Evolutionary conservation across 2,888 invertebrate species (phyloP).

Genomic region (Eurytoma californica): DNA sequence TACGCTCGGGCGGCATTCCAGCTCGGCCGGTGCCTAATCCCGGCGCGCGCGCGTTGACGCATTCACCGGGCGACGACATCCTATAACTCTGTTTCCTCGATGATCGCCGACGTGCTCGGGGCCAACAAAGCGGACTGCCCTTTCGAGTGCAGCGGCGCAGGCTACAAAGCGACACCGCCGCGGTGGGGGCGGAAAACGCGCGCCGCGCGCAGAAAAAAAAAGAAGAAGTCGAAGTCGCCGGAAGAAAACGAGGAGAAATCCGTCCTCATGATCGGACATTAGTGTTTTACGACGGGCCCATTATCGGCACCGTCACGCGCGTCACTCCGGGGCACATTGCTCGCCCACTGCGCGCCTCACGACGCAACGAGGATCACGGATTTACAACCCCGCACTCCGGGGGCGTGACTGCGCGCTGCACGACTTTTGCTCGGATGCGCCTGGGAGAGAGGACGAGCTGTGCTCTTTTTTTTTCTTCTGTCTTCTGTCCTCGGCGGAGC

Average conservation of each 20-base stretch:
- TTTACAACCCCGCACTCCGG: conserved; percentile 60
- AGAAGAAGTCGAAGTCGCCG: neutral
- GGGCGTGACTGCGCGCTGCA: conserved; percentile 24
- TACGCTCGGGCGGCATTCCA: neutral
- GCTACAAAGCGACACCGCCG: neutral
- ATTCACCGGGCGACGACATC: neutral
- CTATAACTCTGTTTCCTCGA: conserved; percentile 11
- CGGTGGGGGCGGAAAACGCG: neutral
- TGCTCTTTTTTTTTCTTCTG: neutral
- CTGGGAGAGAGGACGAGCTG: neutral
- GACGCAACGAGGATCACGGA: conserved; percentile 67
- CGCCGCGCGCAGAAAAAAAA: too few relatives aligned
- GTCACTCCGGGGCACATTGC: conserved; percentile 67
- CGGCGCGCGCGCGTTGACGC: conserved; percentile 15
- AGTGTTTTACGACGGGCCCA: conserved; percentile 72
- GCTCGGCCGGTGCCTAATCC: conserved; percentile 17
- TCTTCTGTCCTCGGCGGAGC: neutral
- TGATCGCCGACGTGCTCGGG: conserved; percentile 17
- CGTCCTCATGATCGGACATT: conserved; percentile 72
- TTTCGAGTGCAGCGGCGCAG: neutral
- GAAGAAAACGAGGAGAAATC: conserved; percentile 46
- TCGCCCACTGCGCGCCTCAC: conserved; percentile 35
- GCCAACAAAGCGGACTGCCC: conserved; percentile 9
- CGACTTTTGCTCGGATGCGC: conserved; percentile 4
- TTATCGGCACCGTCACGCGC: conserved; percentile 70